Conservation (phyloP, 1,140 invertebrate genomes). For the Manduca sexta region DNA sequence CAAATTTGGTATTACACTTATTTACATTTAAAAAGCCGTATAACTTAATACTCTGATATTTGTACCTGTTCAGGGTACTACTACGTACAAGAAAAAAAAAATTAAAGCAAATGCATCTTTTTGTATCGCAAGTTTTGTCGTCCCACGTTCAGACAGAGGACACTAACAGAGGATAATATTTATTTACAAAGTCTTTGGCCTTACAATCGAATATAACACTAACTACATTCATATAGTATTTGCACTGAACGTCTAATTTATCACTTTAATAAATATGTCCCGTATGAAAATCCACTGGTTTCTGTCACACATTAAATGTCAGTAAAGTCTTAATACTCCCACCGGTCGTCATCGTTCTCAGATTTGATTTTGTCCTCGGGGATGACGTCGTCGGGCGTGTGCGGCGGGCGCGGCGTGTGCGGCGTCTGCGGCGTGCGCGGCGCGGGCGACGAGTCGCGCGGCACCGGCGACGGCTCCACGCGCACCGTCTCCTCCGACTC, state of each 20-base stretch:
- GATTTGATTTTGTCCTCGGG: conserved; percentile 64
- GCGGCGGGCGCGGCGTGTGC: conserved; percentile 24
- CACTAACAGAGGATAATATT: not conserved
- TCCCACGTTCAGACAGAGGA: conserved; percentile 2
- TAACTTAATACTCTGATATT: conserved; percentile 57
- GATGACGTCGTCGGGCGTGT: conserved; percentile 40
- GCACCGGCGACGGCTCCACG: conserved; percentile 81
- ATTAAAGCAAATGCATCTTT: conserved; percentile 68
- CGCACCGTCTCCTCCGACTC: conserved; percentile 80
- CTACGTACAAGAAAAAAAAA: conserved; percentile 45
- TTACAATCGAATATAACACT: conserved; percentile 52
- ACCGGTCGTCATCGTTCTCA: conserved; percentile 64
- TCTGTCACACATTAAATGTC: not conserved
- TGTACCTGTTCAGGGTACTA: conserved; percentile 52
- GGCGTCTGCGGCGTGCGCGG: conserved; percentile 31
- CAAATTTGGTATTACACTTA: conserved; percentile 65
- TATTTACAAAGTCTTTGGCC: conserved; percentile 69
- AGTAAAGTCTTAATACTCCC: conserved; percentile 57
- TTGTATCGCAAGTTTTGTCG: conserved; percentile 58
- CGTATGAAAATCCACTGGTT: conserved; percentile 8
- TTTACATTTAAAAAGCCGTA: conserved; percentile 58
- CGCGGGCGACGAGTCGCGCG: conserved; percentile 62
- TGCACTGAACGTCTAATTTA: conserved; percentile 23
- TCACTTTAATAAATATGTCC: conserved; percentile 22
- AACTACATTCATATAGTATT: conserved; percentile 31